Base-by-base conservation (phyloP, 1,140 invertebrate species). In the Drosophila punjabiensis region DNA sequence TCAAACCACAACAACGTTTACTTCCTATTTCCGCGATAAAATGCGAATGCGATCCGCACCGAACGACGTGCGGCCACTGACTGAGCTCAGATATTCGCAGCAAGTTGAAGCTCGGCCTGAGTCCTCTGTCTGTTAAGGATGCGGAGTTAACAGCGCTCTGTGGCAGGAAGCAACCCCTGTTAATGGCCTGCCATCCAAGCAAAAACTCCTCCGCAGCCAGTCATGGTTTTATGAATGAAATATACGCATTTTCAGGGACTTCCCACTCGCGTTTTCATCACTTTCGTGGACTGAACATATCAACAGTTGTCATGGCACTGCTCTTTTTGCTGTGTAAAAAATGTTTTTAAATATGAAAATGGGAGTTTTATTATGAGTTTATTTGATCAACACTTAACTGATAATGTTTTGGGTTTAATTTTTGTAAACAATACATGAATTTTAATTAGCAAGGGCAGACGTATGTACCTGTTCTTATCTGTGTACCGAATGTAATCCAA, bases 231-330 rank as follows among this genome's bases (percentile, higher is more conserved):
- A 90, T 89, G 85, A 89, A 89, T 89, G 85, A 89, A 89, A 76
- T 66, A 76, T 66, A 30, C 62, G 35, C 14, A 33, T 53, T 13
- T 58, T 28, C 35, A 24, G 59, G 28, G 14, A 37, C 75, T 13
- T 58, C 32, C 45, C 55, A 48, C 33, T 14, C 28, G 24, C 33
- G 10, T 39, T 30, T 33, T 18, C 32, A 30, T n/a, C 18, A 41
- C 32, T 20, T 30, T 33, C 20, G 41, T 43, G 64, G 18, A 35
- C 1, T 24, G n/a, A 16, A 58, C 73, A 64, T 79, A 87, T 86
- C 82, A 86, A 86, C 82, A 86, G 82, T 87, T 86, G 83, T 82
- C 83, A 87, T 87, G 79, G 28, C 70, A 52, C 67, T 53, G 62
- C 37, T 43, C 64, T 45, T 59, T 5, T 18, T 50, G 2, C 24